Conservation (phyloP, 2,113 vertebrate species). For the Varanus komodoensis region DNA sequence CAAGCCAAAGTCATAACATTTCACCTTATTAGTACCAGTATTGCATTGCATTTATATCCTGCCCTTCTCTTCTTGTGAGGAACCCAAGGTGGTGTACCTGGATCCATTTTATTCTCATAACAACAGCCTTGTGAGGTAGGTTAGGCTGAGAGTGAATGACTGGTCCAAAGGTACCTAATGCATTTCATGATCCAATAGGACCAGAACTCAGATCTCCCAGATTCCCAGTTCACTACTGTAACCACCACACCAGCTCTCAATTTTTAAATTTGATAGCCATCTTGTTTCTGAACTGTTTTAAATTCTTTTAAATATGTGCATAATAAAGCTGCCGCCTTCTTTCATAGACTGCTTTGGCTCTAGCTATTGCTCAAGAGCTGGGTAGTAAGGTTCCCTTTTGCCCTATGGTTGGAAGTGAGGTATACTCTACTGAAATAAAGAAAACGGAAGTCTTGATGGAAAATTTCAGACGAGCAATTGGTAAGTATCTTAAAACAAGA, state of each 20-base stretch:
- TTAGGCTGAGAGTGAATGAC: no score
- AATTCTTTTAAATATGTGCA: neutral
- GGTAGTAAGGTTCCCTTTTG: constrained; percentile 99
- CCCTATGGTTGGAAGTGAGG: constrained; percentile 98
- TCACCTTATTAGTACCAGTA: no score
- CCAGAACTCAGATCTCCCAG: no score
- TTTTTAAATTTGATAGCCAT: neutral
- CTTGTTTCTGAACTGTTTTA: neutral
- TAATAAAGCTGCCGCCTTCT: neutral
- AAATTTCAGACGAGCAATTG: constrained; percentile 97
- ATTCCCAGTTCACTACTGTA: no score
- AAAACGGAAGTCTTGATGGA: constrained; percentile 99
- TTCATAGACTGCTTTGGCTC: constrained; percentile 90
- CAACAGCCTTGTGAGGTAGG: no score
- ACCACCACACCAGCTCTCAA: neutral
- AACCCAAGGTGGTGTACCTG: no score
- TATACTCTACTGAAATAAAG: constrained; percentile 98
- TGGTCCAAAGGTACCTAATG: no score
- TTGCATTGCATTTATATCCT: no score
- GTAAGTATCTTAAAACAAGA: constrained; percentile 76
- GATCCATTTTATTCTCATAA: no score
- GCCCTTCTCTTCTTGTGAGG: no score
- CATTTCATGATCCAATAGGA: no score
- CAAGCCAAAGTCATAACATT: neutral
- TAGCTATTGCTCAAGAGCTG: constrained; percentile 96